Percentiles rank a stretch among this genome's conserved stretches.
These are phyloP conservation scores for Heterodera filipjevi DNA, from an alignment of 2,888 invertebrate genomes.

Conservation along the genomic window DNA sequence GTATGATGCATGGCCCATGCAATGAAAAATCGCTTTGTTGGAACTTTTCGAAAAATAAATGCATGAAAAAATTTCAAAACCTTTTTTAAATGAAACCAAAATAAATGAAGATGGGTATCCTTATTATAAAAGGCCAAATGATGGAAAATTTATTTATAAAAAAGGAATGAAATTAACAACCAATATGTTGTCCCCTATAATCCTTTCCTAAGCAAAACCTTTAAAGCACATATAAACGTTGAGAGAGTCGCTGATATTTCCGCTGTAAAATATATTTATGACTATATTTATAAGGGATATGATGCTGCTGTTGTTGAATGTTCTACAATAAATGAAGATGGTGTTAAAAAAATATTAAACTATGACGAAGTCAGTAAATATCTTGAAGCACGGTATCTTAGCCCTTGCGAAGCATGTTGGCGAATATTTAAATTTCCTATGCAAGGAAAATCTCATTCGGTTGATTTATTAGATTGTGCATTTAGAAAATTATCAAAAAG, in stretches of 20 bases:
- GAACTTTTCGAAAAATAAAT: background rate
- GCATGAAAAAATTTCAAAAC: background rate
- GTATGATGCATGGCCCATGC: slow-evolving; percentile 15
- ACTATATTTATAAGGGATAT: slow-evolving; percentile 62
- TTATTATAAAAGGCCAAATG: background rate
- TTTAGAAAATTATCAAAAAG: slow-evolving; percentile 53
- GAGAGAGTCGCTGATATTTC: slow-evolving; percentile 57
- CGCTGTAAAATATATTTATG: slow-evolving; percentile 60
- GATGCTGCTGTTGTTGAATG: slow-evolving; percentile 44
- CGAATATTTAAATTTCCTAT: slow-evolving; percentile 57
- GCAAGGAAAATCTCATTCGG: slow-evolving; percentile 59
- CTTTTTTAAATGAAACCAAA: no score
- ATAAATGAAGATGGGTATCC: background rate
- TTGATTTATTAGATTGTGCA: slow-evolving; percentile 64
- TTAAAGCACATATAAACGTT: slow-evolving; percentile 66
- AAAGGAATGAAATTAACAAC: slow-evolving; percentile 30
- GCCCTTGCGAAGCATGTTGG: slow-evolving; percentile 63
- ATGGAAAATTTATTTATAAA: background rate
- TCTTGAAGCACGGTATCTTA: slow-evolving; percentile 60
- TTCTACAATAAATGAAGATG: background rate
- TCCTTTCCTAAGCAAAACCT: slow-evolving; percentile 59
- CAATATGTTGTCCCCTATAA: slow-evolving; percentile 42
- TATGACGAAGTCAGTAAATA: slow-evolving; percentile 62
- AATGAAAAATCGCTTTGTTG: slow-evolving; percentile 7
- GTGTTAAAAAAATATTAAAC: slow-evolving; percentile 15